Evolutionary conservation across 1,140 invertebrate genomes (phyloP).

Genomic region (Pararge aegeria): DNA sequence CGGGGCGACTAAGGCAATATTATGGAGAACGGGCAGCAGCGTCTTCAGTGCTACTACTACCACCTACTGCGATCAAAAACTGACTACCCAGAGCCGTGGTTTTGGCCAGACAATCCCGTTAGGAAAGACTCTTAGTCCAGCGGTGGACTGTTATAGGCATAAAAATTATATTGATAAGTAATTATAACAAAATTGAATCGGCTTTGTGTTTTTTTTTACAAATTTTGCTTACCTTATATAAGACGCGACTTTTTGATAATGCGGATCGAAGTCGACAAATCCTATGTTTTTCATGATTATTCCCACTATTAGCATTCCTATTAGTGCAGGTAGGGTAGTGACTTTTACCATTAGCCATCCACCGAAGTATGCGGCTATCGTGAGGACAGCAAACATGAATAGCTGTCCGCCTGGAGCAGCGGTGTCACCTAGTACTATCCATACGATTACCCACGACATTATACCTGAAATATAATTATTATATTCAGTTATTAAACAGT

Average conservation of each 20-base stretch:
- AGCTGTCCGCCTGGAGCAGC: constrained; percentile 89
- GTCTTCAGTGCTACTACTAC: too few relatives aligned
- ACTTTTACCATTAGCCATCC: constrained; percentile 88
- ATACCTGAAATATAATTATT: constrained; percentile 70
- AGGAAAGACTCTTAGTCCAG: too few relatives aligned
- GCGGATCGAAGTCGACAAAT: constrained; percentile 84
- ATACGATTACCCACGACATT: constrained; percentile 88
- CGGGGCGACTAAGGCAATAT: too few relatives aligned
- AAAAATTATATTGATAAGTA: too few relatives aligned
- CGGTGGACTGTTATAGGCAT: too few relatives aligned
- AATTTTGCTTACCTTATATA: constrained; percentile 86
- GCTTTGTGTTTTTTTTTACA: too few relatives aligned
- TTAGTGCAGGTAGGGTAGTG: constrained; percentile 90
- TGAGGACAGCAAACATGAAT: constrained; percentile 87
- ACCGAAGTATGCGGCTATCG: constrained; percentile 89
- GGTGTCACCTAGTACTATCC: constrained; percentile 85
- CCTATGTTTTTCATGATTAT: constrained; percentile 89
- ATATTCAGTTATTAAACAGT: too few relatives aligned
- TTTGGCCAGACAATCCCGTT: too few relatives aligned
- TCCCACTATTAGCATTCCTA: constrained; percentile 92
- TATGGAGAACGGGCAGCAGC: too few relatives aligned
- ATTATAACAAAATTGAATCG: too few relatives aligned
- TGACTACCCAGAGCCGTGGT: too few relatives aligned
- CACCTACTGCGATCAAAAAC: too few relatives aligned
- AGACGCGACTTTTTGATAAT: constrained; percentile 82